Base-by-base conservation (phyloP, 1,140 invertebrate species). In the Drosophila arizonae region DNA sequence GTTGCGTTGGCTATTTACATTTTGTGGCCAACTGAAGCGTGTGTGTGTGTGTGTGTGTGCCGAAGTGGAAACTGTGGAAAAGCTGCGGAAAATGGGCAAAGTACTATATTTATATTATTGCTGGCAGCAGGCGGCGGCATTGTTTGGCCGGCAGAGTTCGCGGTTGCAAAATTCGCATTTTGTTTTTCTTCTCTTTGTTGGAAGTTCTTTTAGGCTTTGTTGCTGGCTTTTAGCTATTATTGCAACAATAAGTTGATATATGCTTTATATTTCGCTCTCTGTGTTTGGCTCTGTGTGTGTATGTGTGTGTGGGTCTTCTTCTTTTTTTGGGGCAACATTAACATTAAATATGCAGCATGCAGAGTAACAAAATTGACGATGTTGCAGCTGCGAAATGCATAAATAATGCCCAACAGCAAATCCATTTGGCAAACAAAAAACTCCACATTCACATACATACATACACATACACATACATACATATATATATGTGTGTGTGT, bases 301-400 rank as follows among this genome's bases (percentile, higher is more conserved):
- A 1, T 33, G 33, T 33, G 17, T 17, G 17, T 17, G 48, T 33
- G 2, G 39, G 55, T 17, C 17, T 17, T 33, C 1, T 33, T 33
- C 8, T 33, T 64, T 67, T 77, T 65, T 66, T 80, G 0, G 78
- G 66, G 66, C 81, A 76, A 54, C 78, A 81, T 85, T 84, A 82
- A 84, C 62, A 86, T 86, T 87, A 76, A 81, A 81, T 70, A 86
- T 86, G 79, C 76, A 86, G 58, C 41, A 54, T 76, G 51, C 67
- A 55, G 45, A 76, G 43, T 17, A 17, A 46, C 43, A 62, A 69
- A 63, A 64, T 67, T 63, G 58, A 68, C 60, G 28, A 60, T 58
- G 57, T 61, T 70, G 62, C 57, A 57, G 55, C 54, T 74, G 50
- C 65, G n/a, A 68, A 68, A 55, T 66, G 76, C 71, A 69, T 73